These are phyloP conservation scores for Harlomillsia oculata DNA, from an alignment of 1,140 invertebrate species.

Conservation along the genomic window DNA sequence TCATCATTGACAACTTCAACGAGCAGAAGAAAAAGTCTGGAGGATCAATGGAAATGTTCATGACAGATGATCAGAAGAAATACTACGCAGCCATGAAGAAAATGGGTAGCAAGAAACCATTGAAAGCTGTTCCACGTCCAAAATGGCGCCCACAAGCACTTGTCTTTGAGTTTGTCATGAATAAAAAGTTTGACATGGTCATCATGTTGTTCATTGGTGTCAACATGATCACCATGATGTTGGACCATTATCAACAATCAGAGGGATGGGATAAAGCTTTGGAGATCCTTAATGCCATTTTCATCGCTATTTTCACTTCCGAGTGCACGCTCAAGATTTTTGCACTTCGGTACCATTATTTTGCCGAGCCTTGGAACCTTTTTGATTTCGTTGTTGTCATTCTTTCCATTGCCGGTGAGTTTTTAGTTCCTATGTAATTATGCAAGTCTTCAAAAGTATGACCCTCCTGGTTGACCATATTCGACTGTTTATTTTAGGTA, in stretches of 20 bases:
- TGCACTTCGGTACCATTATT: constrained; percentile 79
- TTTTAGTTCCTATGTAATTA: constrained; percentile 98
- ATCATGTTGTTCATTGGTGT: constrained; percentile 98
- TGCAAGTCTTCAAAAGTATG: constrained; percentile 97
- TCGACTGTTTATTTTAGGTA: constrained; percentile 51
- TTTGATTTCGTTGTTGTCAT: constrained; percentile 99
- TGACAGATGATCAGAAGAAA: constrained; percentile 88
- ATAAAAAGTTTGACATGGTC: constrained; percentile 98
- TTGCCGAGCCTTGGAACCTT: constrained; percentile 96
- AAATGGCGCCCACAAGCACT: constrained; percentile 90
- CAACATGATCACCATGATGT: constrained; percentile 97
- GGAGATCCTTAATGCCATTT: constrained; percentile 88
- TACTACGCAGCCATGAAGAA: constrained; percentile 66
- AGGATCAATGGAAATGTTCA: background rate
- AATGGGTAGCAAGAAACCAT: constrained; percentile 93
- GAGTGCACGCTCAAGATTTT: constrained; percentile 84
- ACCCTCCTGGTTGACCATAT: constrained; percentile 73
- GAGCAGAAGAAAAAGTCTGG: constrained; percentile 88
- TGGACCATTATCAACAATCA: constrained; percentile 84
- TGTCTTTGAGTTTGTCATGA: constrained; percentile 92
- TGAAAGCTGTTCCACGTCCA: constrained; percentile 88
- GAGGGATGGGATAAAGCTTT: constrained; percentile 66
- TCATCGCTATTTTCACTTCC: constrained; percentile 94
- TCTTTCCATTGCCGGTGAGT: constrained; percentile 90
- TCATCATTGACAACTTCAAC: constrained; percentile 97